These are phyloP conservation scores for Pipistrellus pygmaeus DNA, from an alignment of 2,797 vertebrate genomes.

Conservation along the genomic window DNA sequence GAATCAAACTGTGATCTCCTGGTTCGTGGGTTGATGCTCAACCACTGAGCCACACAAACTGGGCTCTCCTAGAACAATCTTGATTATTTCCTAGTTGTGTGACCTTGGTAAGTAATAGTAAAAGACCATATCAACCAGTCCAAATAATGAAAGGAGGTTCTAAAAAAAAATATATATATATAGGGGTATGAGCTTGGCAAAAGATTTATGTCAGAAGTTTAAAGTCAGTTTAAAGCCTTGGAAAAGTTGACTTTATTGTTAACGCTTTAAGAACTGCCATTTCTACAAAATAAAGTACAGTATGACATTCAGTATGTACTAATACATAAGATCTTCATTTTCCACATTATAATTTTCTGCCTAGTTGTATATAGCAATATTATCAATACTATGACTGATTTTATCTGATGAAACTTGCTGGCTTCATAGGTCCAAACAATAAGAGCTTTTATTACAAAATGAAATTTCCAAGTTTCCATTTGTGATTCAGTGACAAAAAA, in stretches of 20 bases:
- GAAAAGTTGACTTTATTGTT: constrained; percentile 15
- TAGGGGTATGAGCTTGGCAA: background rate
- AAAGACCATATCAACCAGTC: background rate
- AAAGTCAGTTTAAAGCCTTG: constrained; percentile 53
- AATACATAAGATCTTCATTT: background rate
- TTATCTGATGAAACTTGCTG: background rate
- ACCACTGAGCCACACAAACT: too few species aligned
- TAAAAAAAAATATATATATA: background rate
- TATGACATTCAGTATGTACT: background rate
- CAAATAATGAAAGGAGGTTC: constrained; percentile 9
- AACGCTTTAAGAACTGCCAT: background rate
- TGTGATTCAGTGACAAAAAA: constrained; percentile 14
- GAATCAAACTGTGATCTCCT: too few species aligned
- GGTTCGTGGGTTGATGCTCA: too few species aligned
- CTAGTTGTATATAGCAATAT: background rate
- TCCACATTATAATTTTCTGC: constrained; percentile 2
- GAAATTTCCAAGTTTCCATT: constrained; percentile 20
- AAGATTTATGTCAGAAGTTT: constrained; percentile 33
- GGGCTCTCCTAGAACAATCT: background rate
- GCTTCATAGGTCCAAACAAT: background rate
- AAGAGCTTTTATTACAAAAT: constrained; percentile 18
- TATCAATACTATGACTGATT: background rate
- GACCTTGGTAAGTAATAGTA: constrained; percentile 20
- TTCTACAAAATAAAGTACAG: background rate
- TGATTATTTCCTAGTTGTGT: constrained; percentile 19